Base-by-base conservation (phyloP, 2,888 invertebrate genomes). In the Melanostoma scalare region DNA sequence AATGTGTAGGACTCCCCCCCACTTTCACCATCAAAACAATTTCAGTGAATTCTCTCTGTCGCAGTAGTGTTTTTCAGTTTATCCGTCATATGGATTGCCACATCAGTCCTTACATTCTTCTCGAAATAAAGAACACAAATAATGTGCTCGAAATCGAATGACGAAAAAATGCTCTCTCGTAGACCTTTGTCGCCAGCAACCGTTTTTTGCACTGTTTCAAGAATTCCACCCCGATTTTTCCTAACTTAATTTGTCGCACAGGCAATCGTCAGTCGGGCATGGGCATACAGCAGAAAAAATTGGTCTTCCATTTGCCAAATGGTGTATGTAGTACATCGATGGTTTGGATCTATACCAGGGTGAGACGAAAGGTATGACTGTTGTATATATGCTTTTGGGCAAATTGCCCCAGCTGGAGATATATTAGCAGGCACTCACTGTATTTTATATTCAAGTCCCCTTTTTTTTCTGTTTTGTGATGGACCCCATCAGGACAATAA, bases 161-260 rank as follows among this genome's bases (percentile, higher is more conserved):
- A 48, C 36, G 53, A 53, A 67, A 68, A 42, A 52, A 52, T 63
- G 52, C 63, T 65, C 72, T 67, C 56, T 48, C 10, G 40, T 68
- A 81, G 75, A 81, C 78, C 79, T 79, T 78, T 84, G 84, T 78
- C 78, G 69, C 69, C 84, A 78, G 55, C 40, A 56, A 60, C 65
- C 71, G 52, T 73, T 61, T 53, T 8, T 8, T 61, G 33, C 38
- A 20, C 44, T 30, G 44, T 46, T 30, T 48, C 36, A 50, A 36
- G 10, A n/a, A 44, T n/a, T 40, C 20, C 38, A 33, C 72, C 71
- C 77, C 72, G 85, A 77, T 6, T 81, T 81, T 86, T 85, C 85
- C 85, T 86, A 87, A 87, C 86, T 86, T 87, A 87, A 86, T 87
- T 87, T 86, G 86, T 82, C 50, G 68, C 52, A 58, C 44, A 75